A percentile compares a stretch with the other conserved stretches of the same genome.
Conservation (phyloP, 2,888 invertebrate species). For the Amiota mariae region DNA sequence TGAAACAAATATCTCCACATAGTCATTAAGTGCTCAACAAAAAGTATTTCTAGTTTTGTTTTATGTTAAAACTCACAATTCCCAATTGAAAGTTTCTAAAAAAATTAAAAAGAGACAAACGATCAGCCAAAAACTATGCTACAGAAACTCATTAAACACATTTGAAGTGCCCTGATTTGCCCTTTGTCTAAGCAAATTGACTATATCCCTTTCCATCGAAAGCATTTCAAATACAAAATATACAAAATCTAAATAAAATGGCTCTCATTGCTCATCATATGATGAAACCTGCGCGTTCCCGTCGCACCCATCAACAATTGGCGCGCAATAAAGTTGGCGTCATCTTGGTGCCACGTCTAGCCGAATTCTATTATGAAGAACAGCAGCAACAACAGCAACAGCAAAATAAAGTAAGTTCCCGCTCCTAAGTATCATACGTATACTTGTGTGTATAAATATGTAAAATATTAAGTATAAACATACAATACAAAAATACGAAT, state of each 20-base stretch:
- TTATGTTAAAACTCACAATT: not conserved
- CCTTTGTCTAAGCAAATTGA: too few relatives aligned
- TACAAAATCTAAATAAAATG: conserved; percentile 49
- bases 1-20: too few relatives aligned
- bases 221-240: not conserved
- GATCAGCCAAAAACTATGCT: too few relatives aligned
- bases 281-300: conserved; percentile 61
- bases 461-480: too few relatives aligned
- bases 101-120: too few relatives aligned
- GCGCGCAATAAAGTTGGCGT: conserved; percentile 65
- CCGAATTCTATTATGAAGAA: conserved; percentile 49
- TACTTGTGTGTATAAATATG: too few relatives aligned
- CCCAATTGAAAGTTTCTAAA: too few relatives aligned
- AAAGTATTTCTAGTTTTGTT: too few relatives aligned
- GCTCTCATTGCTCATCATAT: conserved; percentile 68
- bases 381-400: conserved; percentile 37
- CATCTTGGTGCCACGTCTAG: conserved; percentile 58
- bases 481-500: not conserved
- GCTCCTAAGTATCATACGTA: not conserved
- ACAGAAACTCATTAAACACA: not conserved
- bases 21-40: too few relatives aligned
- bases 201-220: not conserved
- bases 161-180: too few relatives aligned
- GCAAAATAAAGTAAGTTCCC: conserved; percentile 46
- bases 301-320: conserved; percentile 55